phyloP scores from a whole-genome alignment of 64 coral and sea anemone genomes.

The Dendrophyllia cribrosa region DNA sequence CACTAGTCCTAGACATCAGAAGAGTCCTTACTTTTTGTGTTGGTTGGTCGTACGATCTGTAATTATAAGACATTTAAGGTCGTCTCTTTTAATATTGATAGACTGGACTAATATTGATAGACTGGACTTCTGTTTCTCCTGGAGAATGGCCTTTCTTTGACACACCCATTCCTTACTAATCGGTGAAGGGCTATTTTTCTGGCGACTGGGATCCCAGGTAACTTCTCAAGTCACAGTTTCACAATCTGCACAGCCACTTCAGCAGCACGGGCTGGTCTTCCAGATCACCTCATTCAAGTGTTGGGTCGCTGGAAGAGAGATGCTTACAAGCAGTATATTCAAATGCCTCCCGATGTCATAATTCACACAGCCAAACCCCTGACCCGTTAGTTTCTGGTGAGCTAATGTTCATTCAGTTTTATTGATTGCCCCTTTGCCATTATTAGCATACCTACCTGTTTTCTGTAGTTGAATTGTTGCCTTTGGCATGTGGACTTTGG shows the following conservation, averaged over 20 bases:
- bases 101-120: too few relatives aligned
- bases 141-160: not conserved
- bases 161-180: not conserved
- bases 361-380: not conserved
- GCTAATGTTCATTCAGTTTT: not conserved
- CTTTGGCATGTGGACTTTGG: too few relatives aligned
- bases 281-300: too few relatives aligned
- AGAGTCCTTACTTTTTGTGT: too few relatives aligned
- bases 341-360: not conserved
- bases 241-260: not conserved
- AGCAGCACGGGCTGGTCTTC: too few relatives aligned
- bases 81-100: too few relatives aligned
- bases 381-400: not conserved
- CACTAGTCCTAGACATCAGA: too few relatives aligned
- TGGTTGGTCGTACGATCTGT: too few relatives aligned
- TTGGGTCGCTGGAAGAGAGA: constrained; percentile 4
- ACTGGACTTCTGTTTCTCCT: not conserved
- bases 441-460: too few relatives aligned
- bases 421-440: not conserved
- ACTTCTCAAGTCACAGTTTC: constrained; percentile 36
- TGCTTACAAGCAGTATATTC: constrained; percentile 10
- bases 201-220: not conserved
- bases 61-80: too few relatives aligned
- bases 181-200: not conserved
- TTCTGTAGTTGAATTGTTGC: too few relatives aligned